Conservation (phyloP, 2,113 vertebrate genomes). For the Amia ocellicauda region DNA sequence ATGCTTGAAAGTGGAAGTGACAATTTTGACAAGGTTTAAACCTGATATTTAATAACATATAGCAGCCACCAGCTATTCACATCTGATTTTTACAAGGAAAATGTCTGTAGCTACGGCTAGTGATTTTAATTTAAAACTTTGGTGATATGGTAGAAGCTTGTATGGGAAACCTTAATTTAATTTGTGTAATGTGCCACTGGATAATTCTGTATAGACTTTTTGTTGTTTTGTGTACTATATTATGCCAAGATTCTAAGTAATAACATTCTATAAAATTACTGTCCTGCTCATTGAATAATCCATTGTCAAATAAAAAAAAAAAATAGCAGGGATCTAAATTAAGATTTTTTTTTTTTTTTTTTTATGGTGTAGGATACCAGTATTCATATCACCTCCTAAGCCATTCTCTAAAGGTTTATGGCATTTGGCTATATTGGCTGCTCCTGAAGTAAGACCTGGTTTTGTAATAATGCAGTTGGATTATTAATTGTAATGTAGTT, state of each 20-base stretch:
- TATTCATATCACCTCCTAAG: no score
- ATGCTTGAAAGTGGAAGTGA: constrained; percentile 34
- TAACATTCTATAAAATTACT: constrained; percentile 36
- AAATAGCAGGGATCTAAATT: constrained; percentile 12
- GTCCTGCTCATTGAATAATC: constrained; percentile 42
- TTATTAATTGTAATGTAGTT: constrained; percentile 61
- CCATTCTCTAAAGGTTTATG: constrained; percentile 27
- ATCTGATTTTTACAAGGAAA: background rate
- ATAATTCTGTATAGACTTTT: constrained; percentile 15
- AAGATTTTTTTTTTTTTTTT: no score
- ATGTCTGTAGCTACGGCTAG: constrained; percentile 24
- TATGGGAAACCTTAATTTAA: constrained; percentile 28
- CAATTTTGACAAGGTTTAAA: constrained; percentile 36
- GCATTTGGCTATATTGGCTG: constrained; percentile 25
- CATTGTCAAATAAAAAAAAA: constrained; percentile 34
- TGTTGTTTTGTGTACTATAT: constrained; percentile 45
- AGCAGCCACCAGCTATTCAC: constrained; percentile 27
- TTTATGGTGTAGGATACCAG: no score
- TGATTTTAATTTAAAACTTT: constrained; percentile 38
- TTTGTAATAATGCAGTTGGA: constrained; percentile 41
- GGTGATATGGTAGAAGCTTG: constrained; percentile 27
- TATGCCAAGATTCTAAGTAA: constrained; percentile 45
- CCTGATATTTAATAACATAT: constrained; percentile 30
- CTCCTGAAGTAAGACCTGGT: constrained; percentile 23
- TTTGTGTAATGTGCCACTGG: constrained; percentile 24